Conservation (phyloP, 2,113 vertebrate genomes). For the Mustelus asterias region DNA sequence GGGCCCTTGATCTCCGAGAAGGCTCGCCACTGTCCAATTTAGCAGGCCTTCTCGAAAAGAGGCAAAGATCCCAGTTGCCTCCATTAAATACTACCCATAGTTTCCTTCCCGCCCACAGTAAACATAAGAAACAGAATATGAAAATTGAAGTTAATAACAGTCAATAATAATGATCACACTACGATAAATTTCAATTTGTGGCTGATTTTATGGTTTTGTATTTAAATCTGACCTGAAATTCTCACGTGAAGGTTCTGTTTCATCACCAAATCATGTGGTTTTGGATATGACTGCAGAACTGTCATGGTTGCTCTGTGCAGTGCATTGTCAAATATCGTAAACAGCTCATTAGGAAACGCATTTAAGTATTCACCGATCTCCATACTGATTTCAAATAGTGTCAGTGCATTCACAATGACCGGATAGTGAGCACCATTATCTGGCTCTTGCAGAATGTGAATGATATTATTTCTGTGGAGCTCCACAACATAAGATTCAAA, state of each 20-base stretch:
- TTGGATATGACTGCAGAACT: slow-evolving; percentile 44
- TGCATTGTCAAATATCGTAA: slow-evolving; percentile 74
- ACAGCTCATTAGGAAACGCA: slow-evolving; percentile 68
- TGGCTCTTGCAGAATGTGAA: slow-evolving; percentile 57
- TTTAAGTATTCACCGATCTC: slow-evolving; percentile 89
- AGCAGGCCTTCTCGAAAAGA: neutral
- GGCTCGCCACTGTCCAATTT: no score
- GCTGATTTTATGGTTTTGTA: neutral
- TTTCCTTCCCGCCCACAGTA: neutral
- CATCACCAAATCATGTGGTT: slow-evolving; percentile 44
- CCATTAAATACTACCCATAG: no score
- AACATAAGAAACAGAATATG: neutral
- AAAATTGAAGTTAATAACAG: neutral
- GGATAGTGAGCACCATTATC: slow-evolving; percentile 66
- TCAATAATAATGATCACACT: neutral
- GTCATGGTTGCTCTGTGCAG: slow-evolving; percentile 59
- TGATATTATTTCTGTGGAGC: slow-evolving; percentile 71
- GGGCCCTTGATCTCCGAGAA: no score
- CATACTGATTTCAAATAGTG: slow-evolving; percentile 90
- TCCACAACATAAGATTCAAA: slow-evolving; percentile 76
- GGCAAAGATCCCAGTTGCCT: neutral
- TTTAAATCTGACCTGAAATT: slow-evolving; percentile 67
- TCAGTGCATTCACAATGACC: slow-evolving; percentile 83
- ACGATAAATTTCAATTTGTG: neutral
- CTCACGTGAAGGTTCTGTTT: slow-evolving; percentile 74